Evolutionary conservation across 2,888 invertebrate species (phyloP).

Genomic region (Polietes domitor): DNA sequence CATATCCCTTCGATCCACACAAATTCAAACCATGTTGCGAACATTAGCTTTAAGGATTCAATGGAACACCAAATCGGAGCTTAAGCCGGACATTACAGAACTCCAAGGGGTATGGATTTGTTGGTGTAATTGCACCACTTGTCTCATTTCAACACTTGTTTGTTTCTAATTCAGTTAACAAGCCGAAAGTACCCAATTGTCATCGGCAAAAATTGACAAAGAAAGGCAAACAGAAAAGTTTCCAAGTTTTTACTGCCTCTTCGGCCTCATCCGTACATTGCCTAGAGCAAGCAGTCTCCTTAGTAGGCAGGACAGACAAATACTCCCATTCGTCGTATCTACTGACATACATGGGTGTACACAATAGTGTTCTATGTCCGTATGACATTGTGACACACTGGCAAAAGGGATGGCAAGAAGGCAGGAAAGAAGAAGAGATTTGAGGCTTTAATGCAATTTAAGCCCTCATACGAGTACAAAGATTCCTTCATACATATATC

Average conservation of each 20-base stretch:
- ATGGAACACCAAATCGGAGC: too few species aligned
- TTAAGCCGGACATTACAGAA: too few species aligned
- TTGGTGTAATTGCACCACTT: background rate
- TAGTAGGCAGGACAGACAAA: too few species aligned
- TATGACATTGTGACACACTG: too few species aligned
- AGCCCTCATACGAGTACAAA: background rate
- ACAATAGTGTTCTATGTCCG: too few species aligned
- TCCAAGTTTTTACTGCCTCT: constrained; percentile 16
- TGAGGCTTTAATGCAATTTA: constrained; percentile 16
- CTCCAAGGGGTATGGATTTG: background rate
- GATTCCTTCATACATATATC: background rate
- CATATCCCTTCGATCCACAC: too few species aligned
- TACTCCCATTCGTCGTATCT: too few species aligned
- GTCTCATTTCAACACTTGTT: background rate
- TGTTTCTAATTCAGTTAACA: constrained; percentile 23
- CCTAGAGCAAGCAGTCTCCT: background rate
- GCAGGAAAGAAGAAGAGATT: background rate
- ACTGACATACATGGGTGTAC: too few species aligned
- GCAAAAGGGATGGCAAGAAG: too few species aligned
- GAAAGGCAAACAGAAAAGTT: background rate
- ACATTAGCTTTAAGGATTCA: too few species aligned
- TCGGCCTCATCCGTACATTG: background rate
- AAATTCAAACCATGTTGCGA: too few species aligned
- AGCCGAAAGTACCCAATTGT: constrained; percentile 24
- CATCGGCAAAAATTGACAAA: background rate